Conservation (phyloP, 2,888 invertebrate genomes). For the Hemithea aestivaria region DNA sequence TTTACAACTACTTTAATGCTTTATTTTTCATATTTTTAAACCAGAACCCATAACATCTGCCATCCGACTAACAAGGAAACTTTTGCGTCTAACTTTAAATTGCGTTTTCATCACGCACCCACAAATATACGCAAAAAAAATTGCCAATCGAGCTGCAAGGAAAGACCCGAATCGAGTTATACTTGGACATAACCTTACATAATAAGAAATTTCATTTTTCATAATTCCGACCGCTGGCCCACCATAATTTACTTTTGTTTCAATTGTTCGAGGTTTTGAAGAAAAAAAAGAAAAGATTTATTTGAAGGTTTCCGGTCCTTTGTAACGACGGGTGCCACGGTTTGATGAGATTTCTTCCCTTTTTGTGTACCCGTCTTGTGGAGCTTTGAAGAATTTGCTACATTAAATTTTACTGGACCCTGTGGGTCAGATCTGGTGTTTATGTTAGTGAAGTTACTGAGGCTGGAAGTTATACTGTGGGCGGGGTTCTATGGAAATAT, state of each 20-base stretch:
- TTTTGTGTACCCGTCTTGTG: slow-evolving; percentile 12
- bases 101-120: not conserved
- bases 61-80: too few relatives aligned
- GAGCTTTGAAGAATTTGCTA: slow-evolving; percentile 11
- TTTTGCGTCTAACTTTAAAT: too few relatives aligned
- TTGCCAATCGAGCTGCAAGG: slow-evolving; percentile 14
- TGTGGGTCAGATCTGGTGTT: not conserved
- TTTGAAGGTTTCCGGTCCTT: slow-evolving; percentile 47
- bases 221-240: slow-evolving; percentile 51
- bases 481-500: too few relatives aligned
- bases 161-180: slow-evolving; percentile 23
- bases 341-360: slow-evolving; percentile 42
- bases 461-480: too few relatives aligned
- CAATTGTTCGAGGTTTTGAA: slow-evolving; percentile 65
- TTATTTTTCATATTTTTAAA: too few relatives aligned
- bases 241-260: slow-evolving; percentile 74
- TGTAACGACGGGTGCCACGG: slow-evolving; percentile 37
- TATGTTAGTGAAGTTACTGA: not conserved
- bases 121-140: slow-evolving; percentile 8
- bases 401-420: slow-evolving; percentile 9
- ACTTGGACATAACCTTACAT: slow-evolving; percentile 20
- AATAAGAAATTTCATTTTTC: slow-evolving; percentile 47
- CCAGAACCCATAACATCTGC: too few relatives aligned
- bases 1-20: too few relatives aligned
- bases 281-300: slow-evolving; percentile 57